Base-by-base conservation (phyloP, 2,888 invertebrate species). In the Sesia bembeciformis region DNA sequence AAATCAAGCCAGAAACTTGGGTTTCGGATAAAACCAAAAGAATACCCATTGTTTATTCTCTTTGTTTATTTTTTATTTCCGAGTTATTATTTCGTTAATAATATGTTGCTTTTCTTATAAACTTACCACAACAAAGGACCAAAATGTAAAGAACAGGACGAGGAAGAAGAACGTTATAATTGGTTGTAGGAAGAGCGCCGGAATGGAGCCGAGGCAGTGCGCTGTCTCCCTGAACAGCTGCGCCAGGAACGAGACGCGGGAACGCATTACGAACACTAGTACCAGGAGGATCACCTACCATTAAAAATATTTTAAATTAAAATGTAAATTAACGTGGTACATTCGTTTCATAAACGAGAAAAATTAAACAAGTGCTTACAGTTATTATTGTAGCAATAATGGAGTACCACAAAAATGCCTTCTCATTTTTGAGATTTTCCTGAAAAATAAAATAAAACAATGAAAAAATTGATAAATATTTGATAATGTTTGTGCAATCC, bases 211-310 rank as follows among this genome's bases (percentile, higher is more conserved):
- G 65, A 98, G 91, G 72, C 97, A 98, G 68, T 94, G 93, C 7
- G 97, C 96, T 1, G 98, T 97, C 83, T 98, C 97, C 72, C 94
- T 94, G 76, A 98, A 98, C 57, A 98, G 84, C 38, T 94, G 93
- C 0, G 96, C 93, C 66, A 98, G 90, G 70, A 97, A 95, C 46
- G 93, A 92, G 0, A 98, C 93, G 67, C 96, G 93, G 65, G 95
- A 94, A 53, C 96, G 91, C 87, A 97, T 92, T 62, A 94, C 93
- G 69, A 93, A 92, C 40, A 96, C 92, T 49, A 96, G 88, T 43
- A 95, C 81, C 51, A 96, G 75, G 53, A 97, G 83, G 56, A 96
- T 91, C 0, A 94, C 78, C 95, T 95, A 75, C 54, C 90, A 86
- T 60, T 38, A 50, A 50, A 39, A 5, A 7, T 1, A 39, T 39